Evolutionary conservation across 1,140 invertebrate genomes (phyloP).

Genomic region (Phymorhynchus buccinoides): DNA sequence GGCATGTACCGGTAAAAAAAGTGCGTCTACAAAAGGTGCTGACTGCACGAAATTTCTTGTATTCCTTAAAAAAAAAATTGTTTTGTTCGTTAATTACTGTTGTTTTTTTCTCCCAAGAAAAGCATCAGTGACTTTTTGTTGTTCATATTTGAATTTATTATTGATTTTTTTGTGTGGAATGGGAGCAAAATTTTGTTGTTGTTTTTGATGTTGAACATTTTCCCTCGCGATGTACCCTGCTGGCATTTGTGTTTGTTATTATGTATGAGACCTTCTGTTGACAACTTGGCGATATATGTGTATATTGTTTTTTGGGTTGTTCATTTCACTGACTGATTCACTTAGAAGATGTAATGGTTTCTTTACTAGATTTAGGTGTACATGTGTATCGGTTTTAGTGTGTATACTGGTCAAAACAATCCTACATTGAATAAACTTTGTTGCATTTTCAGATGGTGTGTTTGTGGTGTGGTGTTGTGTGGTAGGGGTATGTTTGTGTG

Average conservation of each 20-base stretch:
- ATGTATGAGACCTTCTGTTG: neutral
- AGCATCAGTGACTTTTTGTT: too few relatives aligned
- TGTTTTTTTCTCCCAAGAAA: too few relatives aligned
- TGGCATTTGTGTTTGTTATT: neutral
- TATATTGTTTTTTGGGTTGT: too few relatives aligned
- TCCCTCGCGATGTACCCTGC: neutral
- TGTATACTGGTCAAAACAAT: conserved; percentile 28
- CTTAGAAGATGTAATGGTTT: neutral
- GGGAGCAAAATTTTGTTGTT: neutral
- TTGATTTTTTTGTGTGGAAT: neutral
- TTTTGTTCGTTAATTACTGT: too few relatives aligned
- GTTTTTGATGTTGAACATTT: neutral
- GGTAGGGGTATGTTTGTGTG: too few relatives aligned
- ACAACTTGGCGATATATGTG: neutral
- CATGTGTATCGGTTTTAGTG: conserved; percentile 8
- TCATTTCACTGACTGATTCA: neutral
- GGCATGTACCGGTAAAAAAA: too few relatives aligned
- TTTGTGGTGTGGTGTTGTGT: neutral
- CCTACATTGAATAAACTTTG: conserved; percentile 23
- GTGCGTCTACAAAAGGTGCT: too few relatives aligned
- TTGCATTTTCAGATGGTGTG: conserved; percentile 1
- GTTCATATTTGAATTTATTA: too few relatives aligned
- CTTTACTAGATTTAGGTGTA: conserved; percentile 2
- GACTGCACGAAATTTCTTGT: too few relatives aligned
- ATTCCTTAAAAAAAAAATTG: too few relatives aligned